Evolutionary conservation across 2,113 vertebrate species (phyloP), one percentile per base, ranked within the genome.

Genomic region (Trogon surrucura): DNA sequence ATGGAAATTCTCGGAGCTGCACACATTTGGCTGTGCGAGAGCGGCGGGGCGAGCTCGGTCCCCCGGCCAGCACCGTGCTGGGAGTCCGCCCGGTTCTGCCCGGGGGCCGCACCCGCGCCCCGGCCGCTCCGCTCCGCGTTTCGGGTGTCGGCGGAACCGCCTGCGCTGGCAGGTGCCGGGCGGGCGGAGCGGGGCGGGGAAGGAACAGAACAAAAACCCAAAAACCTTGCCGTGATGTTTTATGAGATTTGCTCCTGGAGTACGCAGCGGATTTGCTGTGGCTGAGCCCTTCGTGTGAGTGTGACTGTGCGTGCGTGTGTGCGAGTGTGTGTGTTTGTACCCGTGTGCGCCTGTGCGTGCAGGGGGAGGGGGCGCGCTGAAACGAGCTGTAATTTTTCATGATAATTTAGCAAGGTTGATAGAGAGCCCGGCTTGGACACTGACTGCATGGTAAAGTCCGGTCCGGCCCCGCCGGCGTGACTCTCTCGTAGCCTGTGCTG

Each of bases 331-430:
- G 56, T n/a, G 41, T 38, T 10, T 57, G 80, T 16, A 5, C 2
- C 47, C 16, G 38, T 91, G 81, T 87, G 96, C 82, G 90, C 85
- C 93, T 95, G 93, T 96, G 93, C 96, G 62, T 30, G 4, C 71
- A 7, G 81, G 92, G 74, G 92, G 81, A 82, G 85, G 87, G 81
- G 79, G 81, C 32, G 81, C 45, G 41, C 79, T 21, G 56, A 61
- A 77, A 60, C 6, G 11, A 47, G 72, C 61, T n/a, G 73, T 30
- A 5, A 32, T 60, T 77, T 89, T 80, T 32, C 88, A 16, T 38
- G 32, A 7, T 15, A 22, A 47, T 88, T 83, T 62, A 25, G 11
- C 16, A 4, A 19, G 9, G 21, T 5, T 6, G 54, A 10, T 22
- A 4, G 44, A 21, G 66, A 53, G 60, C 54, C 5, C 56, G 27